Percentiles rank a stretch among this genome's conserved stretches.
These are phyloP conservation scores for Agonopterix arenella DNA, from an alignment of 2,888 invertebrate species.

Conservation along the genomic window DNA sequence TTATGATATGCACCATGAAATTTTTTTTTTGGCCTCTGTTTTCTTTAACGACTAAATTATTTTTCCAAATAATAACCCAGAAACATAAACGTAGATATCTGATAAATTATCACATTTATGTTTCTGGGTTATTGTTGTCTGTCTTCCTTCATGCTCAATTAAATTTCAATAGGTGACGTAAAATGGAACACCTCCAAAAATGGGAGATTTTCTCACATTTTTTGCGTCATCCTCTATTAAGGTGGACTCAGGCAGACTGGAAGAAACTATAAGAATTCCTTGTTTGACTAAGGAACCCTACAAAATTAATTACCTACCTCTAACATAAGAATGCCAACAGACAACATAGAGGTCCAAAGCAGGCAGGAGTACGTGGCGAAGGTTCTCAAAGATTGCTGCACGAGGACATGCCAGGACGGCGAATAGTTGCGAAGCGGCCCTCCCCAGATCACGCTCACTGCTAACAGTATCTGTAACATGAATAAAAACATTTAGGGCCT, in stretches of 20 bases:
- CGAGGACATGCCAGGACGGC: slow-evolving; percentile 79
- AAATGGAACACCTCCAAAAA: too few species aligned
- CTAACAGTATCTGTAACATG: slow-evolving; percentile 74
- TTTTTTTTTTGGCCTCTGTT: too few species aligned
- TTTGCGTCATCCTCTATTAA: background rate
- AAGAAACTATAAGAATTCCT: background rate
- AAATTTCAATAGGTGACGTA: too few species aligned
- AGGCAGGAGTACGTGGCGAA: slow-evolving; percentile 88
- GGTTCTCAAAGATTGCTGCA: slow-evolving; percentile 87
- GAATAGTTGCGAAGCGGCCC: slow-evolving; percentile 74
- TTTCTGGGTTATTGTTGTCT: too few species aligned
- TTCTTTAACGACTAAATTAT: too few species aligned
- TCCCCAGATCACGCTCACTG: slow-evolving; percentile 86
- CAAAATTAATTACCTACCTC: slow-evolving; percentile 51
- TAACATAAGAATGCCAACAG: slow-evolving; percentile 87
- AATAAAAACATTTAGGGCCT: too few species aligned
- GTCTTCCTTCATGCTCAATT: too few species aligned
- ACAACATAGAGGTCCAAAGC: slow-evolving; percentile 90
- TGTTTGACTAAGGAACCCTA: too few species aligned
- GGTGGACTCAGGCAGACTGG: background rate
- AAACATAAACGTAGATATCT: too few species aligned
- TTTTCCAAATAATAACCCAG: too few species aligned
- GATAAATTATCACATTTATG: too few species aligned
- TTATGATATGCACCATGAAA: too few species aligned
- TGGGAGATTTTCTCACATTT: background rate